Base-by-base conservation (phyloP, 2,113 vertebrate species). In the Caranx melampygus region DNA sequence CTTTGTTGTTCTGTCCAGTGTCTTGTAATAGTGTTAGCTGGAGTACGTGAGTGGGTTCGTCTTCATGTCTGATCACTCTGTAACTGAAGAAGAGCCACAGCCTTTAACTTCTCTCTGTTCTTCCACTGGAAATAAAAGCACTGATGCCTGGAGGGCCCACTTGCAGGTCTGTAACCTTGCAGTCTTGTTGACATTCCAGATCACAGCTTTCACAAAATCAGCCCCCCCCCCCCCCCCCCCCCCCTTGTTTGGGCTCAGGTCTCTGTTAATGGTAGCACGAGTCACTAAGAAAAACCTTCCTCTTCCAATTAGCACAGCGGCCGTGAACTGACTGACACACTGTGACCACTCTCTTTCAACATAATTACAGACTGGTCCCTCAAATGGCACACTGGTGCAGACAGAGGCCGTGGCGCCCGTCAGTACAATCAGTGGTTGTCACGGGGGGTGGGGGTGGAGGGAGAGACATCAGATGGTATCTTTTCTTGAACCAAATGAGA, bases 341-440 rank as follows among this genome's bases (percentile, higher is more conserved):
- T 55, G 14, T 79, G 82, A 89, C 69, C 44, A n/a, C 42, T 63
- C 45, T 34, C 75, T 78, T 80, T 82, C 82, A 80, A 57, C 61
- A 45, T 80, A 67, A 85, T 81, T 75, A 78, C 72, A 79, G 68
- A 79, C 63, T 6, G 54, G 59, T 74, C 82, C 37, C 6, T 87
- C 69, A 71, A 42, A 84, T 45, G 44, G 60, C 69, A 57, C 6
- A 12, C 60, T 12, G 31, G 47, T 34, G 78, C 74, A 54, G 52
- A 57, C 70, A 61, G 68, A 74, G 55, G 60, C 37, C 26, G 1
- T 52, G 58, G 70, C 15, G 67, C 75, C 67, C 15, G 63, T 79
- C 76, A 78, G 70, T 57, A 65, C 72, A 78, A 89, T 85, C 82
- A 82, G 44, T 61, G 69, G 84, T 57, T 89, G 79, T 78, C 82